Percentiles rank a stretch among this genome's conserved stretches.
phyloP scores from a whole-genome alignment of 2,888 invertebrate species.

The Tinea pellionella region DNA sequence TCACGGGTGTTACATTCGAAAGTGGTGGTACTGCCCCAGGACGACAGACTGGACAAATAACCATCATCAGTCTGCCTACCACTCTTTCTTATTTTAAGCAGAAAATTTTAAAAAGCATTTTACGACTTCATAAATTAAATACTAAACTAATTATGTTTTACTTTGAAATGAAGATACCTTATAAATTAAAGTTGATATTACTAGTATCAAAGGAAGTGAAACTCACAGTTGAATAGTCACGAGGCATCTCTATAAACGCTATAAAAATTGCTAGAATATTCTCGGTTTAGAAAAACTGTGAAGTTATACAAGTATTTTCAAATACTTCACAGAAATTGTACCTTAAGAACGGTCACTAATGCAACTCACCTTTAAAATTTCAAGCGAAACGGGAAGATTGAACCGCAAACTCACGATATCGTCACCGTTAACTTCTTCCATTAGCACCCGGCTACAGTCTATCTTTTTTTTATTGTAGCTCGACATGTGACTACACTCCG shows the following conservation, averaged over 20 bases:
- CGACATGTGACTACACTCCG: no score
- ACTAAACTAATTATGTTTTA: background rate
- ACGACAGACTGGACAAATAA: no score
- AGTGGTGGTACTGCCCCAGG: no score
- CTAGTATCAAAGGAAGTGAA: background rate
- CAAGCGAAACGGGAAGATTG: no score
- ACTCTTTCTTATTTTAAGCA: background rate
- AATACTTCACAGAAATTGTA: background rate
- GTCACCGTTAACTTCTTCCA: no score
- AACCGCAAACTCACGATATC: no score
- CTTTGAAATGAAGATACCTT: background rate
- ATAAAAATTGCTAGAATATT: constrained; percentile 6
- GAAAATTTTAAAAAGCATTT: background rate
- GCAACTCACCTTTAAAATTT: background rate
- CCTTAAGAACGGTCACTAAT: background rate
- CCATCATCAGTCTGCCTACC: no score
- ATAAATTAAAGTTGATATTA: background rate
- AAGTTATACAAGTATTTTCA: background rate
- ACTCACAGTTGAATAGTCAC: background rate
- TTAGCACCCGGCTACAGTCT: no score
- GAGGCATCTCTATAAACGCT: background rate
- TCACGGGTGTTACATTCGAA: no score
- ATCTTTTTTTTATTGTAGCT: no score
- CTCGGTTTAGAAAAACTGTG: background rate
- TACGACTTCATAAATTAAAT: background rate